A percentile compares a stretch with the other conserved stretches of the same genome.
These are phyloP conservation scores for Pseudochirops corinnae DNA, from an alignment of 2,797 vertebrate genomes.

Conservation along the genomic window DNA sequence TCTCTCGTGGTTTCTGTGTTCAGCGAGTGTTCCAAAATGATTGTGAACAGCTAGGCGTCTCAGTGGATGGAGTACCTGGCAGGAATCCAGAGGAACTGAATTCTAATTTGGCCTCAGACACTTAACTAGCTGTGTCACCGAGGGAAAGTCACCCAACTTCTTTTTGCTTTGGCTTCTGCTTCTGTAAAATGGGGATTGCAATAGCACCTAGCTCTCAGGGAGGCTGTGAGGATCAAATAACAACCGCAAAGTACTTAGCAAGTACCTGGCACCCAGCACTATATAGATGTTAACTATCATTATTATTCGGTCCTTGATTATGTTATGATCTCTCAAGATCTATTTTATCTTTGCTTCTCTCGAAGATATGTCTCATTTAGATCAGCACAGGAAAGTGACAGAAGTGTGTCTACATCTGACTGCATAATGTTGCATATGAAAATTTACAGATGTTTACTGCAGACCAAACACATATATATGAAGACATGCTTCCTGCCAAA, in stretches of 20 bases:
- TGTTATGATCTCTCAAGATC: conserved; percentile 23
- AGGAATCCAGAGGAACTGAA: not conserved
- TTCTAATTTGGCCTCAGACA: not conserved
- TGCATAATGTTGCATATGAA: conserved; percentile 12
- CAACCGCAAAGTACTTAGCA: not conserved
- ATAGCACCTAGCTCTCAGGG: not conserved
- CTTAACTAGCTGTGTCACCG: not conserved
- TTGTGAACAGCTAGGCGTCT: not conserved
- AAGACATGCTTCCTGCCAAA: conserved; percentile 12
- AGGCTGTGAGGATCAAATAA: not conserved
- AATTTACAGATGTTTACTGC: conserved; percentile 48
- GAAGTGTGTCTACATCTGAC: not conserved
- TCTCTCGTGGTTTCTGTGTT: conserved; percentile 48
- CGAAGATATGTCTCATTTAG: conserved; percentile 25
- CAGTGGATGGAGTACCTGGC: not conserved
- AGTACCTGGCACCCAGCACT: not conserved
- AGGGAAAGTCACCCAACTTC: not conserved
- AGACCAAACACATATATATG: not conserved
- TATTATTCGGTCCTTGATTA: conserved; percentile 41
- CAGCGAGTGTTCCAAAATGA: conserved; percentile 12
- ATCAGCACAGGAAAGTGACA: conserved; percentile 36
- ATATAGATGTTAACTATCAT: not conserved
- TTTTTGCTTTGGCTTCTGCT: not conserved
- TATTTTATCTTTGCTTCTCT: conserved; percentile 35
- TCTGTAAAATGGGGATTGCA: not conserved